Evolutionary conservation across 1,140 invertebrate genomes (phyloP), one percentile per base, ranked within the genome.

Genomic region (Leguminivora glycinivorella): DNA sequence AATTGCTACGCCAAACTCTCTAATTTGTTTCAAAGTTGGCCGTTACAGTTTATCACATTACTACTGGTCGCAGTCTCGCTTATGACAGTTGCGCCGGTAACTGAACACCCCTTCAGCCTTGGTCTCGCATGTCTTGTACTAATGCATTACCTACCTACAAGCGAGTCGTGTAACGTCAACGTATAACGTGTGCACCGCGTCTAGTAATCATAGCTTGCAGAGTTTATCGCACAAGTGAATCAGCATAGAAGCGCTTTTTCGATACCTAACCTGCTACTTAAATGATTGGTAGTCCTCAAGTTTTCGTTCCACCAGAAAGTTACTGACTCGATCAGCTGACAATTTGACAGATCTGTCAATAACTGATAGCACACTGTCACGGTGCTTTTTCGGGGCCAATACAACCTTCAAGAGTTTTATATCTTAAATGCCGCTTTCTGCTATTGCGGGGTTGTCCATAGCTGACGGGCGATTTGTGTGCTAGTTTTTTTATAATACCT

Each of bases 51-150:
- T 29, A 60, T 60, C 56, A 60, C 24, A 29, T 60, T 58, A 29
- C 14, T 26, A 52, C 22, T 52, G 58, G 14, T 29, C 3, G 10
- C 14, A 17, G 58, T 63, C 58, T 29, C 26, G 58, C 56, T 60
- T 34, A 63, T 63, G 26, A 34, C 25, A 63, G 25, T 29, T 31
- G 31, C n/a, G 58, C 34, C 58, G 14, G 58, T 63, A 29, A 63
- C 58, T 29, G 29, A 63, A 58, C 26, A 63, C 58, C 25, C 26
- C 58, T 34, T 63, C 58, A 63, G 58, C 58, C 58, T 63, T 63
- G 58, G 58, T 63, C 29, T 31, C 58, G 7, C 58, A 29, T 63
- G 17, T 29, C 58, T 63, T 31, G 17, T 29, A 29, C 26, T 63
- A 63, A 63, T 63, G 26, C 58, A 19, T 63, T 31, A 3, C 34